phyloP scores from a whole-genome alignment of 2,888 invertebrate genomes.

The Amaurobius ferox region DNA sequence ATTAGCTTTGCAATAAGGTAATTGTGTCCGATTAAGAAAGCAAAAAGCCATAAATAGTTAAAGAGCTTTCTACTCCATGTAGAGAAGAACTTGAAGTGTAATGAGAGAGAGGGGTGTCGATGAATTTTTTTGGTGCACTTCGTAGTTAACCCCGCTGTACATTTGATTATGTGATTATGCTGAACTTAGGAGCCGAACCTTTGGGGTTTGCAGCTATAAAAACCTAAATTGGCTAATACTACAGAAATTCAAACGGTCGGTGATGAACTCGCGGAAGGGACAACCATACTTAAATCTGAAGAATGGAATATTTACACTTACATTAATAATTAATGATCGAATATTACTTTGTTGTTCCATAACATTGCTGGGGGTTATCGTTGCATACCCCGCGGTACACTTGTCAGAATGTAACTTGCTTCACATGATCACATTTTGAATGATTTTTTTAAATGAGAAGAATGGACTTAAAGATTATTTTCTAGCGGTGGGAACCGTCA shows the following conservation, averaged over 20 bases:
- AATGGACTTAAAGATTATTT: background rate
- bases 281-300: too few relatives aligned
- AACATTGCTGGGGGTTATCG: too few relatives aligned
- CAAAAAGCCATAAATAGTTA: slow-evolving; percentile 32
- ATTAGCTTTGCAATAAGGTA: slow-evolving; percentile 47
- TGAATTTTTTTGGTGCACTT: slow-evolving; percentile 44
- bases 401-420: slow-evolving; percentile 66
- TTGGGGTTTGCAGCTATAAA: too few relatives aligned
- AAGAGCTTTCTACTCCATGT: slow-evolving; percentile 35
- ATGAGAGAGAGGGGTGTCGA: background rate
- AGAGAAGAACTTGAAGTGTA: slow-evolving; percentile 11
- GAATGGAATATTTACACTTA: too few relatives aligned
- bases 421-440: slow-evolving; percentile 52
- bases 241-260: too few relatives aligned
- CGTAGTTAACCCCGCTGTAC: slow-evolving; percentile 70
- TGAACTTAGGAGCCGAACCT: too few relatives aligned
- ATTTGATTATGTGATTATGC: too few relatives aligned
- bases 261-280: too few relatives aligned
- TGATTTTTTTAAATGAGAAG: slow-evolving; percentile 27
- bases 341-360: too few relatives aligned
- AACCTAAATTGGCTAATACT: too few relatives aligned
- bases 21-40: slow-evolving; percentile 63
- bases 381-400: too few relatives aligned
- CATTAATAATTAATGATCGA: too few relatives aligned
- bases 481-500: background rate